These are phyloP conservation scores for Tenebrio molitor DNA, from an alignment of 1,140 invertebrate species.

Conservation along the genomic window DNA sequence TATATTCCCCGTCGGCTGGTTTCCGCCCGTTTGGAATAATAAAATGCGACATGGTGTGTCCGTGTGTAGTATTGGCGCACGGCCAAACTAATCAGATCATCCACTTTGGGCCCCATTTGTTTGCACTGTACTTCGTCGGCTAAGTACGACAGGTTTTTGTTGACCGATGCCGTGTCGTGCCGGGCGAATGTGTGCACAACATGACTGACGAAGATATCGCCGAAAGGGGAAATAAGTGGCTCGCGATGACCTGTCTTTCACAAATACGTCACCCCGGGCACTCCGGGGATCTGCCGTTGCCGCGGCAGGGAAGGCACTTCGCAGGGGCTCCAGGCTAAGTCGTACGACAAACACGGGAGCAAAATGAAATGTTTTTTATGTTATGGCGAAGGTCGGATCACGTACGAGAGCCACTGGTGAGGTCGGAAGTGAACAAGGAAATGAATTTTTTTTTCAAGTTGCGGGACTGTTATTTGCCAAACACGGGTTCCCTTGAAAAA, in stretches of 20 bases:
- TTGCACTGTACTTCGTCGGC: slow-evolving; percentile 11
- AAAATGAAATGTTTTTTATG: slow-evolving; percentile 38
- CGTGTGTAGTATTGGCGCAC: slow-evolving; percentile 28
- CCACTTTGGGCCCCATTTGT: slow-evolving; percentile 24
- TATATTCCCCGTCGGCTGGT: neutral
- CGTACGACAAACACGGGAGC: slow-evolving; percentile 8
- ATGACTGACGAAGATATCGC: slow-evolving; percentile 28
- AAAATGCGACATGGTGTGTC: slow-evolving; percentile 20
- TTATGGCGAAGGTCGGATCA: neutral
- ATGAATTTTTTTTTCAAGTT: too few species aligned
- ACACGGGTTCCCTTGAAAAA: too few species aligned
- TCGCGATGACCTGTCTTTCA: slow-evolving; percentile 28
- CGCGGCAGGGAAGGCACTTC: slow-evolving; percentile 8
- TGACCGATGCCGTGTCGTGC: slow-evolving; percentile 26
- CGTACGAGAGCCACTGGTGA: neutral
- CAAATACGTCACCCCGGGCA: slow-evolving; percentile 15
- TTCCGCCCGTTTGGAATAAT: neutral
- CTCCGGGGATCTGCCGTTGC: slow-evolving; percentile 6
- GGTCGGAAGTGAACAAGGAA: neutral
- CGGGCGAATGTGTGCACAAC: slow-evolving; percentile 21
- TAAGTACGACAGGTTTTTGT: slow-evolving; percentile 6
- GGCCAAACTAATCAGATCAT: slow-evolving; percentile 33
- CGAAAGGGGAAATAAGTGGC: slow-evolving; percentile 10
- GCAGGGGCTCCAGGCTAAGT: neutral
- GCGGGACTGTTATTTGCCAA: too few species aligned